Base-by-base conservation (phyloP, 1,140 invertebrate species). In the Anthonomus grandis region DNA sequence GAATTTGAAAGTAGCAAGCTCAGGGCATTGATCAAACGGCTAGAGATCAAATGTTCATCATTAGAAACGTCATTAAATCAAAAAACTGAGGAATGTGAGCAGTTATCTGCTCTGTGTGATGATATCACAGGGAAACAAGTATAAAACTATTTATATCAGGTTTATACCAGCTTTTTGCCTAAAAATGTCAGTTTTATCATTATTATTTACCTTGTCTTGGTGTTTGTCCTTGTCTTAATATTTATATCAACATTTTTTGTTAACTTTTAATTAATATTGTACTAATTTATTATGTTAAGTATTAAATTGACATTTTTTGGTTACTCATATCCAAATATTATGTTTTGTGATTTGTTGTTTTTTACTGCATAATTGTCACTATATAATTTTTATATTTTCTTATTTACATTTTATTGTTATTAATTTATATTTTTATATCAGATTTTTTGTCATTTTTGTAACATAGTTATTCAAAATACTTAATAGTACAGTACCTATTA, bases 11-110 rank as follows among this genome's bases (percentile, higher is more conserved):
- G 62, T 21, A 60, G 52, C 25, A 67, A 67, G 36, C 50, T 64
- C 38, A 52, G 45, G 31, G 64, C 69, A 12, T 55, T 69, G 18
- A 61, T 65, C 10, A 68, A 66, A 51, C 46, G 66, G 13, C 51
- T 67, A n/a, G 67, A 70, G 50, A 70, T 70, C 22, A 70, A 68
- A 51, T 63, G 61, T 54, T 61, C 64, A 13, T 69, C 69, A 5
- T 51, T 70, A 31, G 59, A 63, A 39, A 63, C 66, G 19, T 56
- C 66, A 6, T 52, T 70, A n/a, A 61, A 69, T 39, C 69, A 70
- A 38, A 70, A 70, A 60, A 65, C 55, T 4, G 65, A 66, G 38
- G 69, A 70, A 58, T 69, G 67, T 37, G 50, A 48, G 12, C 64
- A 65, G 36, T 54, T 70, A 18, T 64, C 67, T 4, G 60, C 63